A percentile compares a stretch with the other conserved stretches of the same genome.
phyloP scores from a whole-genome alignment of 2,797 vertebrate genomes.

The Poliocrania exsul region DNA sequence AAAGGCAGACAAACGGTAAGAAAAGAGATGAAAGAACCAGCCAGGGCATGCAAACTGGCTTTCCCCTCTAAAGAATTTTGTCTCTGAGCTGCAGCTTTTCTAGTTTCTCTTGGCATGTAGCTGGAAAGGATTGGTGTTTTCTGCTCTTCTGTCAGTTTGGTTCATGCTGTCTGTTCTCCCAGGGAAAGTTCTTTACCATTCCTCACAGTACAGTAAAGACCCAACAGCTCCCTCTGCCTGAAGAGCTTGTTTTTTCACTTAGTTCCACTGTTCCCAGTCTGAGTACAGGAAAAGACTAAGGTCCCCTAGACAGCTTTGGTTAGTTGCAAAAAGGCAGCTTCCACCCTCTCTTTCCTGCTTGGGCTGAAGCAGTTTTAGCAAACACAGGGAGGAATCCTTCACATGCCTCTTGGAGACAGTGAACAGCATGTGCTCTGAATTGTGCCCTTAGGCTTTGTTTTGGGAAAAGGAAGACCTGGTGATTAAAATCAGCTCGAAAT shows the following conservation, averaged over 20 bases:
- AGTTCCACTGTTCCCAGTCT: background rate
- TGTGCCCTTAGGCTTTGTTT: background rate
- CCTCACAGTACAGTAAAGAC: background rate
- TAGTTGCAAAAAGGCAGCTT: background rate
- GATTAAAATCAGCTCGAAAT: background rate
- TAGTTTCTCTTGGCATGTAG: background rate
- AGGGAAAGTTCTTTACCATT: background rate
- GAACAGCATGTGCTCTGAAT: background rate
- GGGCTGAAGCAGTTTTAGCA: background rate
- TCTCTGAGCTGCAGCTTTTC: background rate
- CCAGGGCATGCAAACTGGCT: background rate
- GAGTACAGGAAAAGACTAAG: background rate
- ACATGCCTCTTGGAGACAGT: background rate
- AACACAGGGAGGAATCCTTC: background rate
- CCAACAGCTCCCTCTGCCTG: background rate
- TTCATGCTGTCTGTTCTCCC: background rate
- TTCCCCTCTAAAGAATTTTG: background rate
- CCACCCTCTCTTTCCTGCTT: background rate
- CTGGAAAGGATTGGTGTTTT: background rate
- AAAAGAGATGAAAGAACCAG: background rate
- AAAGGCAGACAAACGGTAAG: slow-evolving; percentile 95
- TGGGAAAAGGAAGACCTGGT: background rate
- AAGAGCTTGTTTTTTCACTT: background rate
- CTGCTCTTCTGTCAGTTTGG: background rate
- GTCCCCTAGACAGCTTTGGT: background rate